These are phyloP conservation scores for Etheostoma nigrum DNA, from an alignment of 2,797 vertebrate genomes.

Conservation along the genomic window DNA sequence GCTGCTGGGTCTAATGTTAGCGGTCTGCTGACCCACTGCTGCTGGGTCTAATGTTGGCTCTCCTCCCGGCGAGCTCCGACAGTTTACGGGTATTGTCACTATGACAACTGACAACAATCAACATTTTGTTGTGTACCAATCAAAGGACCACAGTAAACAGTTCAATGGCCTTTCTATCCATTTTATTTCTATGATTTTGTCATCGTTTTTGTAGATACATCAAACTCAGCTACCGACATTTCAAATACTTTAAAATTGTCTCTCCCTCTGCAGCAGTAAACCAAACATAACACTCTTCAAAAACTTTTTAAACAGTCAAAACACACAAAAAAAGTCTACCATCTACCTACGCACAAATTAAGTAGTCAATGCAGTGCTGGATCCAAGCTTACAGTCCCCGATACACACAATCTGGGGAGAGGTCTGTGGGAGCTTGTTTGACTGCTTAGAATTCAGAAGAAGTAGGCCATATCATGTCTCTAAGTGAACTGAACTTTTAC, in stretches of 20 bases:
- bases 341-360: not conserved
- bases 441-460: constrained; percentile 72
- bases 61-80: too few relatives aligned
- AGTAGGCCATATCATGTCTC: constrained; percentile 68
- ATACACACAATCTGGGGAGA: constrained; percentile 48
- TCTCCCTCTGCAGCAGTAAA: constrained; percentile 5
- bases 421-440: constrained; percentile 62
- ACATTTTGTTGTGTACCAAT: too few relatives aligned
- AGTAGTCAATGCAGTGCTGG: constrained; percentile 31
- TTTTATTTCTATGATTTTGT: not conserved
- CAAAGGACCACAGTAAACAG: too few relatives aligned
- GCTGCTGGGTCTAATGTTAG: too few relatives aligned
- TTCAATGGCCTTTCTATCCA: too few relatives aligned
- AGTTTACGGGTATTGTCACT: too few relatives aligned
- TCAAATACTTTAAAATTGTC: not conserved
- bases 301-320: constrained; percentile 1
- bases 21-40: too few relatives aligned
- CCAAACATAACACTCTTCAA: not conserved
- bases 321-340: not conserved
- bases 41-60: too few relatives aligned
- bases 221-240: not conserved
- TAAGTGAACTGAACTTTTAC: constrained; percentile 51
- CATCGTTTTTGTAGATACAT: not conserved
- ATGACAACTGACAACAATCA: too few relatives aligned
- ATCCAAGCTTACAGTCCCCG: constrained; percentile 60